Conservation (phyloP, 2,113 vertebrate species). For the Elachura formosa region DNA sequence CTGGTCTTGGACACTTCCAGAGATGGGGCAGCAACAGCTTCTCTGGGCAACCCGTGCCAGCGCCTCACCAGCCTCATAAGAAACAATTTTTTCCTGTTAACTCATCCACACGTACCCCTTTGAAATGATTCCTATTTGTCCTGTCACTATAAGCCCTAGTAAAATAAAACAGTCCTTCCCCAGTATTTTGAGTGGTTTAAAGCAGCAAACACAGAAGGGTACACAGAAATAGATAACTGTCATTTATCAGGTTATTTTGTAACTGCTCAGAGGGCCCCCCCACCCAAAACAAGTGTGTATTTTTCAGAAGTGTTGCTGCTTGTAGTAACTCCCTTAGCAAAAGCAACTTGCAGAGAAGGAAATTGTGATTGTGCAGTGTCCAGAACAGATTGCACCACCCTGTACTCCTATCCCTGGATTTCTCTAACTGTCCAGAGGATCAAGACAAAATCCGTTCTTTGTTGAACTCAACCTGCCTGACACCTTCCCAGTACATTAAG, state of each 20-base stretch:
- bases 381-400: neutral
- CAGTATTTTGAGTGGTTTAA: neutral
- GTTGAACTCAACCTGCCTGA: neutral
- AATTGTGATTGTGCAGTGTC: neutral
- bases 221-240: neutral
- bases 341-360: neutral
- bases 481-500: neutral
- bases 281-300: rapidly evolving
- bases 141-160: neutral
- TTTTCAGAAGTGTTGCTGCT: neutral
- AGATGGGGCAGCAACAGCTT: neutral
- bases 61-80: neutral
- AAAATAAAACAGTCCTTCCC: neutral
- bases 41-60: neutral
- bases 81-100: neutral
- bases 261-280: neutral
- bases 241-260: neutral
- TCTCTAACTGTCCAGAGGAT: neutral
- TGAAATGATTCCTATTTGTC: neutral
- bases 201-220: neutral
- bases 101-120: neutral
- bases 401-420: neutral
- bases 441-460: neutral
- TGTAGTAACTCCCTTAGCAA: neutral
- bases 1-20: neutral